Conservation (phyloP, 2,113 vertebrate genomes). For the Pedetes capensis region DNA sequence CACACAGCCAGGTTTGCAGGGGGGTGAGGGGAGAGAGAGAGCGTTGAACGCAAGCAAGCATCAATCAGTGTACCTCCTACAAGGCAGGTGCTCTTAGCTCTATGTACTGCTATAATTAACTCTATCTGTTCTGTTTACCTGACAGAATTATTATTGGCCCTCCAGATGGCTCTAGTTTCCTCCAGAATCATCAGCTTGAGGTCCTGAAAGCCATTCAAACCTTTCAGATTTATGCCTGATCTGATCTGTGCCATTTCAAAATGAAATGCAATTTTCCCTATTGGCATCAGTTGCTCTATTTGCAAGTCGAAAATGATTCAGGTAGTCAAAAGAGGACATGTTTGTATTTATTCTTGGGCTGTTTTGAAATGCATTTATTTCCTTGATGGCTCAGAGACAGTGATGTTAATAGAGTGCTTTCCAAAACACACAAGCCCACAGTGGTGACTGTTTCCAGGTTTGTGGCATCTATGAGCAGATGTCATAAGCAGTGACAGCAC, state of each 20-base stretch:
- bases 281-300: neutral
- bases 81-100: neutral
- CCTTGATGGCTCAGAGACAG: constrained; percentile 14
- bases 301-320: constrained; percentile 52
- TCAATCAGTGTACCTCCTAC: neutral
- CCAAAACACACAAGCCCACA: neutral
- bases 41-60: too few relatives aligned
- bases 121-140: neutral
- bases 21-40: neutral
- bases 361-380: constrained; percentile 60
- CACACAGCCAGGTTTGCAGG: neutral
- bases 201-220: constrained; percentile 16
- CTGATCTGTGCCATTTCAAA: constrained; percentile 6
- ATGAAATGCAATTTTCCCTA: neutral
- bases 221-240: constrained; percentile 6
- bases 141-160: neutral
- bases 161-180: constrained; percentile 7
- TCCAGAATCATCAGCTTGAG: neutral
- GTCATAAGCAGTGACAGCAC: neutral
- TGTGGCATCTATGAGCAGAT: neutral
- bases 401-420: neutral
- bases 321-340: constrained; percentile 8
- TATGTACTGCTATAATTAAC: neutral
- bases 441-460: neutral
- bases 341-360: constrained; percentile 11